phyloP scores from a whole-genome alignment of 2,113 vertebrate species.

The Peucedramus taeniatus region DNA sequence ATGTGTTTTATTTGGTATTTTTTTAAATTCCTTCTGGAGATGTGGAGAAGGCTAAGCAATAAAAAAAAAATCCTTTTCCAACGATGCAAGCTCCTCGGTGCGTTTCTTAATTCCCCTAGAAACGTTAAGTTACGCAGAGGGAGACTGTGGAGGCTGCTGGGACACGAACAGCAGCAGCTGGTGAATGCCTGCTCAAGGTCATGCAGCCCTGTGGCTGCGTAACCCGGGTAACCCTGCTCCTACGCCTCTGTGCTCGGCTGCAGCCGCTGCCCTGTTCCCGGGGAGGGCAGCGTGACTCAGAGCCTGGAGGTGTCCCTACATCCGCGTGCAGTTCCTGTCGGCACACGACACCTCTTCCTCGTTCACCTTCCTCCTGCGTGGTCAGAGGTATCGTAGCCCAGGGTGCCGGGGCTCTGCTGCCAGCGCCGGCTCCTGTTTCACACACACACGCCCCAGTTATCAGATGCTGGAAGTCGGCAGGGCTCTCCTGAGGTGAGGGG shows the following conservation, averaged over 20 bases:
- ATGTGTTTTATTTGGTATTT: not conserved
- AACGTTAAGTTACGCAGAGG: not conserved
- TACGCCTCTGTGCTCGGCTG: not conserved
- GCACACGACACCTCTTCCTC: not conserved
- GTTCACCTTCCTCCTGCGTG: not conserved
- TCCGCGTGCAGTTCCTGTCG: not conserved
- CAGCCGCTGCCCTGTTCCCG: not conserved
- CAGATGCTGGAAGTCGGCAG: not conserved
- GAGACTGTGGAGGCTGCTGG: not conserved
- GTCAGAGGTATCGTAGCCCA: not conserved
- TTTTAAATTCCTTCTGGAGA: not conserved
- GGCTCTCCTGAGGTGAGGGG: not conserved
- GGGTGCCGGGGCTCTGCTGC: not conserved
- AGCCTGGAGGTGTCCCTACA: not conserved
- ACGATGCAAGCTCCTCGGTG: not conserved
- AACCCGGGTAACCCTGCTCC: accelerated
- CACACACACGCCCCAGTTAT: not conserved
- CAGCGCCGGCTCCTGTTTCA: not conserved
- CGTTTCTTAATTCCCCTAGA: not conserved
- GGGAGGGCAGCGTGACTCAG: not conserved
- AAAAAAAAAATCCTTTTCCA: slow-evolving; percentile 32
- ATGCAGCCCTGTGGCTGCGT: not conserved
- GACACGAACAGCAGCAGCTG: not conserved
- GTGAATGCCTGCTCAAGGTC: not conserved
- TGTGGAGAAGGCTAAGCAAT: slow-evolving; percentile 15